phyloP scores from a whole-genome alignment of 1,140 invertebrate species.

The Ruditapes philippinarum region DNA sequence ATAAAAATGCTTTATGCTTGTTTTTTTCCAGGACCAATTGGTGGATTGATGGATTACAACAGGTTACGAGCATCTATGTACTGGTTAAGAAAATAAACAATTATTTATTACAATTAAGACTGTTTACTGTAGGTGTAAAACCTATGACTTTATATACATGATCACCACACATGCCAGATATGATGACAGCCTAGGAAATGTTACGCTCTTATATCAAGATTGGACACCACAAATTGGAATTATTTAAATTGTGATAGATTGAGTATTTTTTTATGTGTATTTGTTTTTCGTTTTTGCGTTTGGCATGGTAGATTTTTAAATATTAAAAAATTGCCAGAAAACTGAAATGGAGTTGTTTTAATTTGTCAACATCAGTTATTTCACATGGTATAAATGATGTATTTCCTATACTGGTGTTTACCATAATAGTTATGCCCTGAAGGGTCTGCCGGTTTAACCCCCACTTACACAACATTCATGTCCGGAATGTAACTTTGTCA shows the following conservation, averaged over 20 bases:
- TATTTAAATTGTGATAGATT: neutral
- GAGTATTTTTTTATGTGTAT: neutral
- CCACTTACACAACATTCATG: too few relatives aligned
- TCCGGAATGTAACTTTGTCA: too few relatives aligned
- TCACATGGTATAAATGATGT: too few relatives aligned
- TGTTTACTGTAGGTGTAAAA: too few relatives aligned
- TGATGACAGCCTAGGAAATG: neutral
- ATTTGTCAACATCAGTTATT: too few relatives aligned
- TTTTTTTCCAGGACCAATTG: conserved; percentile 91
- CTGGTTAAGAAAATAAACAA: conserved; percentile 91
- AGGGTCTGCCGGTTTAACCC: too few relatives aligned
- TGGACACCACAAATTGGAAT: neutral
- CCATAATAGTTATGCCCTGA: too few relatives aligned
- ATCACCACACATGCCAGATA: neutral
- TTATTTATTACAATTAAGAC: conserved; percentile 34
- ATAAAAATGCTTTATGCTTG: too few relatives aligned
- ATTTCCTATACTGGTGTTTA: too few relatives aligned
- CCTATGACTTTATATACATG: too few relatives aligned
- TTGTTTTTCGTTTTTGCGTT: neutral
- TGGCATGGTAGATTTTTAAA: conserved; percentile 40
- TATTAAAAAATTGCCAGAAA: conserved; percentile 31
- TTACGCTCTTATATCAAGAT: too few relatives aligned
- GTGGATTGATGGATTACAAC: conserved; percentile 96
- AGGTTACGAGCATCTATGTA: conserved; percentile 95
- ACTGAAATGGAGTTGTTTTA: too few relatives aligned